phyloP scores from a whole-genome alignment of 1,140 invertebrate species.

The Zaprionus inermis region DNA sequence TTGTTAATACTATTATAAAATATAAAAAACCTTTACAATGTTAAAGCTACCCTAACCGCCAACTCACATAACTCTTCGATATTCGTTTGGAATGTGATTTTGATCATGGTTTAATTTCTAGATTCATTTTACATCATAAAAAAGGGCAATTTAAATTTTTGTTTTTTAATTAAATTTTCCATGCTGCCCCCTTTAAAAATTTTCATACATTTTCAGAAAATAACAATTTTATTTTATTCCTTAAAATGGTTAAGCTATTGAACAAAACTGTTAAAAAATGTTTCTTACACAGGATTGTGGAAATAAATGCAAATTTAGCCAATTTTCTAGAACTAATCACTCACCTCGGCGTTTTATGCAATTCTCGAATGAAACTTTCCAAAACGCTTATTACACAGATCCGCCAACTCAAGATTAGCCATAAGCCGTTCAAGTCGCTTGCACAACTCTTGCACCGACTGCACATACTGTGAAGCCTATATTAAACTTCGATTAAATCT shows the following conservation, averaged over 20 bases:
- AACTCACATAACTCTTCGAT: no score
- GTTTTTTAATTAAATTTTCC: not conserved
- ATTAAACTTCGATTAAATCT: conserved; percentile 69
- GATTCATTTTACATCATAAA: no score
- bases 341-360: not conserved
- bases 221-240: no score
- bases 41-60: no score
- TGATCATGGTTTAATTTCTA: no score
- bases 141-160: not conserved
- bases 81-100: no score
- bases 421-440: conserved; percentile 38
- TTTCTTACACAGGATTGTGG: not conserved
- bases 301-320: not conserved
- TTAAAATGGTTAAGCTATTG: not conserved
- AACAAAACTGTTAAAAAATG: not conserved
- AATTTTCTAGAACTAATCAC: not conserved
- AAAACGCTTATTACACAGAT: conserved; percentile 27
- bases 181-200: not conserved
- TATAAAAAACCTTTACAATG: no score
- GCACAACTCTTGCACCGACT: conserved; percentile 43
- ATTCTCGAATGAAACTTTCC: not conserved
- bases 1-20: no score
- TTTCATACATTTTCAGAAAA: not conserved
- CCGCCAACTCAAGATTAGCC: conserved; percentile 13
- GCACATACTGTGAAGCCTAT: conserved; percentile 51